Percentiles rank a stretch among this genome's conserved stretches.
phyloP scores from a whole-genome alignment of 2,797 vertebrate genomes.

The Taeniopygia guttata region DNA sequence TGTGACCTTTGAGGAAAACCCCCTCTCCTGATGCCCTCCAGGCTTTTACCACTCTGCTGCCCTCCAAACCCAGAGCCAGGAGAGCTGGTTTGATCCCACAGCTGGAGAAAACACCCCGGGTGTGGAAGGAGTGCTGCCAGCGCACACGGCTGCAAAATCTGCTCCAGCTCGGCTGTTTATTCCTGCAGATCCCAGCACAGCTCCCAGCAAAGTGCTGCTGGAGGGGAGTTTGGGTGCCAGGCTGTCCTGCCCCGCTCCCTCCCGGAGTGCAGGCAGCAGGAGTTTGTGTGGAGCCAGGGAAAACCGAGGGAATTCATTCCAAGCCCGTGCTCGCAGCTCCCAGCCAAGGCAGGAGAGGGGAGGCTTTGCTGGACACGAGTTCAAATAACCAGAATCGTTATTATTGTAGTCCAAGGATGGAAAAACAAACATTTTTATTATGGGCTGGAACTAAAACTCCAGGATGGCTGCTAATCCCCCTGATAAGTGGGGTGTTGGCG shows the following conservation, averaged over 20 bases:
- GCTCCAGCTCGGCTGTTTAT: not conserved
- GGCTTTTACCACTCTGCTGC: not conserved
- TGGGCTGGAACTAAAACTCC: not conserved
- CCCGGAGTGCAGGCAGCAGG: not conserved
- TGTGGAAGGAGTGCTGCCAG: not conserved
- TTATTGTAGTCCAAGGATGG: not conserved
- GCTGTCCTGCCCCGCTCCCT: not conserved
- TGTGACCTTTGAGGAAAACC: not conserved
- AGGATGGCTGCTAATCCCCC: not conserved
- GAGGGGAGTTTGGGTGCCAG: not conserved
- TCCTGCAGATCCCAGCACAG: not conserved
- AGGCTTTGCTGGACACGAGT: not conserved
- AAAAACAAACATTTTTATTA: not conserved
- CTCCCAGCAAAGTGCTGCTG: not conserved
- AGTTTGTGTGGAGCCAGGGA: not conserved
- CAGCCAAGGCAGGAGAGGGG: not conserved
- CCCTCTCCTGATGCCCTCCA: accelerated
- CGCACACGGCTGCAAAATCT: not conserved
- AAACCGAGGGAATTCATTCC: not conserved
- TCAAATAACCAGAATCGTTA: not conserved
- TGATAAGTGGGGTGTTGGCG: not conserved
- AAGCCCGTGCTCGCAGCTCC: not conserved
- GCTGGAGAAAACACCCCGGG: not conserved
- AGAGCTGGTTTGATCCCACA: not conserved
- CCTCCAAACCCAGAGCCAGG: not conserved